Base-by-base conservation (phyloP, 2,888 invertebrate species). In the Dendrolimus pini region DNA sequence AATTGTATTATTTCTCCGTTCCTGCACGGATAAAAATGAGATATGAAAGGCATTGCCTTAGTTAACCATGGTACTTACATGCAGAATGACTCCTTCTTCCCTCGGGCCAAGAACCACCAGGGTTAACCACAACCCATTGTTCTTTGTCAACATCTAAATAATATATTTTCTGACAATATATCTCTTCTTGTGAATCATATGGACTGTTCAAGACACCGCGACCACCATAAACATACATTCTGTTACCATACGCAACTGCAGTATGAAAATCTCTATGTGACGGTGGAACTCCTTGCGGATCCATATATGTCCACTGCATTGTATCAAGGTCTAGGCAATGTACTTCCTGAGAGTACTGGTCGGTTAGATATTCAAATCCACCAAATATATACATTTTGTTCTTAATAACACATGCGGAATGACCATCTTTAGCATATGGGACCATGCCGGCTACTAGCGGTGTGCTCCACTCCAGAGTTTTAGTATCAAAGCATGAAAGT, bases 221-320 rank as follows among this genome's bases (percentile, higher is more conserved):
- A 0, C 98, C 98, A 9, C 98, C 98, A 88, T 96, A 98, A 56
- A 98, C 92, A 74, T 96, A 97, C 96, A 98, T 98, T 66, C 93
- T 92, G 67, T 94, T 91, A 55, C 93, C 93, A 62, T 96, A 92
- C 41, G 94, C 93, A 1, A 95, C 94, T 0, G 97, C 95, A 2
- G 98, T 95, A 81, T 98, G 98, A 75, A 98, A 98, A 82, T 98
- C 98, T 61, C 97, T 91, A 78, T 95, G 94, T 14, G 93, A 91
- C 13, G 96, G 95, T 52, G 93, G 92, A 47, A 82, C 85, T 41
- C 96, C 96, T 57, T 82, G 83, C 6, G 93, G 92, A 65, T 91
- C 81, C 57, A 95, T 78, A 66, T 91, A 94, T 7, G 84, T 90
- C 97, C 97, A 97, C 53, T 92, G 88, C 89, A 94, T 91, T 12